Base-by-base conservation (phyloP, 2,888 invertebrate genomes). In the Melinaea menophilus region DNA sequence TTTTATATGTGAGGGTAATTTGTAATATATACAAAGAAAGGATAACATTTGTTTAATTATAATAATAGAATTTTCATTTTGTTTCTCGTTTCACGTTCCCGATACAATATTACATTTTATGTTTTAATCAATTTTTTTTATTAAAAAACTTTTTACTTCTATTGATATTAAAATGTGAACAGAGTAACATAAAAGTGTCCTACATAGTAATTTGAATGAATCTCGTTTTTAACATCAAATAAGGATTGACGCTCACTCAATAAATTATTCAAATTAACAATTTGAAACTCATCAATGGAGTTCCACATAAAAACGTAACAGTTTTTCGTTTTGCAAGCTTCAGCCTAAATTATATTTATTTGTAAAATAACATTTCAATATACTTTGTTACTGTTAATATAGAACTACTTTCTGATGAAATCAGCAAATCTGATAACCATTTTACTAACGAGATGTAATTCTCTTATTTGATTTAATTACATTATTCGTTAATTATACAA, bases 1-100 rank as follows among this genome's bases (percentile, higher is more conserved):
- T 51, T 51, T 51, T 22, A 51, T 22, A 82, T 78, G 64, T 66
- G 67, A 72, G 71, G 77, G 77, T 79, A 79, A 76, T 72, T 73
- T 54, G 56, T 66, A 22, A 48, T 31, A 9, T 41, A 41, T 41
- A 41, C 9, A 41, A 41, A 41, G 7, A 5, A 41, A 11, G 41
- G 41, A 9, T 41, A 9, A 9, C 41, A 41, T 41, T 41, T 41
- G 41, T 41, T 12, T 22, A 11, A 51, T 51, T 11, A 51, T 51
- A 31, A 31, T 22, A 31, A 51, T 51, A 31, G 5, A 31, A 51
- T 31, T 51, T 31, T 5, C 11, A 46, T 46, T 46, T 31, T 31
- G 31, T 11, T 51, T 51, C 22, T 13, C 48, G 9, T 11, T 31
- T 51, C 51, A 31, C 31, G 51, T 31, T 51, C 31, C 41, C 7